These are phyloP conservation scores for Coelinius sp. DNA, from an alignment of 2,888 invertebrate species.

Conservation along the genomic window DNA sequence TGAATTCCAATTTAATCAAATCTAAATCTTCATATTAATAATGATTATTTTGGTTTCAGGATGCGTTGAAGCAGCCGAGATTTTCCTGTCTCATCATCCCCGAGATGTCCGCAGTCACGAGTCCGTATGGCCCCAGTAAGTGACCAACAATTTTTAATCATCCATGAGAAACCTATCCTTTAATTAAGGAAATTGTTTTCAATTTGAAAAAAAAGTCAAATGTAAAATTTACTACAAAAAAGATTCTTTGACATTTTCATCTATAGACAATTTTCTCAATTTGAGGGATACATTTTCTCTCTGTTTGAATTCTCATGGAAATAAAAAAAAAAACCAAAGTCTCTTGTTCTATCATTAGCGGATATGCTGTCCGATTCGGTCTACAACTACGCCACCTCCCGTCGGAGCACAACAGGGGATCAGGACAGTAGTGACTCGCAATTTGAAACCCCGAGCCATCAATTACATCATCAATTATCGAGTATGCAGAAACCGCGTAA, in stretches of 20 bases:
- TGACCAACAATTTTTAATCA: too few species aligned
- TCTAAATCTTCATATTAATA: not conserved
- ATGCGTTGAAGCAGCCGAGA: slow-evolving; percentile 63
- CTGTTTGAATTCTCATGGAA: too few species aligned
- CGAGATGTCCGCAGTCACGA: slow-evolving; percentile 70
- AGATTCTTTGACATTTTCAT: too few species aligned
- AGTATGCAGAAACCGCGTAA: slow-evolving; percentile 69
- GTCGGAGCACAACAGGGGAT: slow-evolving; percentile 63
- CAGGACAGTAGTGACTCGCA: slow-evolving; percentile 67
- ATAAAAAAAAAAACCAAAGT: slow-evolving; percentile 16
- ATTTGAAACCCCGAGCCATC: slow-evolving; percentile 63
- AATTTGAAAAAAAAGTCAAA: too few species aligned
- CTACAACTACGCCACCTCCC: slow-evolving; percentile 69
- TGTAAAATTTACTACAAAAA: too few species aligned
- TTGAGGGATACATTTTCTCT: too few species aligned
- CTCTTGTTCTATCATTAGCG: slow-evolving; percentile 56
- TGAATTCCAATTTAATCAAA: not conserved
- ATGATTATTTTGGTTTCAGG: slow-evolving; percentile 57
- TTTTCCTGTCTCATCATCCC: slow-evolving; percentile 51
- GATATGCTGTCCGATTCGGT: slow-evolving; percentile 70
- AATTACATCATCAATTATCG: slow-evolving; percentile 48
- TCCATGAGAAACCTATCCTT: too few species aligned
- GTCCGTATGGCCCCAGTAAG: slow-evolving; percentile 71
- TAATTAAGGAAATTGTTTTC: not conserved
- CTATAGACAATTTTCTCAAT: too few species aligned